Conservation (phyloP, 2,113 vertebrate genomes). For the Propithecus coquereli region DNA sequence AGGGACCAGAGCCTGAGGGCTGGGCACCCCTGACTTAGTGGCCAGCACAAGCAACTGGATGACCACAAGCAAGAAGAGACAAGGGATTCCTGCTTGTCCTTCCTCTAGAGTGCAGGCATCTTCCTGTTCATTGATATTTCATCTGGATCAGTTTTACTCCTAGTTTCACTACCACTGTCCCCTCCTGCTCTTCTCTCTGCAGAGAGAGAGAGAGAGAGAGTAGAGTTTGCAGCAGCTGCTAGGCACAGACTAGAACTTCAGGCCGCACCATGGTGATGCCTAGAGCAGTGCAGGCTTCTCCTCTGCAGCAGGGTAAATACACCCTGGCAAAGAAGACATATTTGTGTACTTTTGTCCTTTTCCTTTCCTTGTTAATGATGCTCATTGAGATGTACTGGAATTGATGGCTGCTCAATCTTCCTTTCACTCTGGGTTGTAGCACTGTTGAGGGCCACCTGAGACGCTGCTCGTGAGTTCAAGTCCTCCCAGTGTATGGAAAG, state of each 20-base stretch:
- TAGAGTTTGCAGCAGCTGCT: background rate
- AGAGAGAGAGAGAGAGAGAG: background rate
- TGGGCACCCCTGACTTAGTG: background rate
- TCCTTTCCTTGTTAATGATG: background rate
- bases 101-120: background rate
- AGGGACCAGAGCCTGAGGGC: background rate
- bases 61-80: background rate
- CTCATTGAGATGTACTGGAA: background rate
- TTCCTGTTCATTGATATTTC: background rate
- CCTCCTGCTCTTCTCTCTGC: background rate
- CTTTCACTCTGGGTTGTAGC: background rate
- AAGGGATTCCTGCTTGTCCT: background rate
- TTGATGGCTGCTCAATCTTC: background rate
- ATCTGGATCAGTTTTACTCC: background rate
- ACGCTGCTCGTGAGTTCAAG: background rate
- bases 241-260: background rate
- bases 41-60: background rate
- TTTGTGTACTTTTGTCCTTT: background rate
- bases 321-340: background rate
- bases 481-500: background rate
- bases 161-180: background rate
- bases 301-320: background rate
- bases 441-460: background rate
- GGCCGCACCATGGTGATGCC: background rate
- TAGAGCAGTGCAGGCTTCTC: background rate